Base-by-base conservation (phyloP, 2,113 vertebrate genomes). In the Corynorhinus townsendii region DNA sequence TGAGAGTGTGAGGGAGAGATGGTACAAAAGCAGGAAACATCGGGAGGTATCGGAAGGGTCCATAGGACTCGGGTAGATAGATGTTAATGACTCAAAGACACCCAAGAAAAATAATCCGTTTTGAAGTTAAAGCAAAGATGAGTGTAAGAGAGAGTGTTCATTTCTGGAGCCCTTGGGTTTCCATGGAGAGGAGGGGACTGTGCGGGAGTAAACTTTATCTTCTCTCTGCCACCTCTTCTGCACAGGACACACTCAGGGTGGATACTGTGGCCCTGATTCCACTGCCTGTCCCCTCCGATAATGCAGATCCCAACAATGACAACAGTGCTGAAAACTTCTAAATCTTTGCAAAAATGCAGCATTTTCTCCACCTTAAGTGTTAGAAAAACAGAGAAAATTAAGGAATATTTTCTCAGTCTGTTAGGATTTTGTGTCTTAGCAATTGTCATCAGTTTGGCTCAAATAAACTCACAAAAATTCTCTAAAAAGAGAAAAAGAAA, bases 91-190 rank as follows among this genome's bases (percentile, higher is more conserved):
- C 26, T 47, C 19, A 16, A 0, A 24, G 4, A 30, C 22, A 47
- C 26, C n/a, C 40, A 91, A 72, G 56, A 77, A 26, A 72, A 89
- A 66, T 1, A 10, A 1, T n/a, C n/a, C 6, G 20, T 66, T 85
- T 35, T 89, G 82, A 83, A 47, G 38, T 71, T 20, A 92, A 49
- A 30, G 56, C 0, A 1, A 52, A 81, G 1, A 14, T 24, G 52
- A 12, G 11, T 2, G 0, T 20, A 47, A 77, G 40, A 11, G 2
- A 49, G 5, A 4, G 9, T 20, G 17, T 5, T 19, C 24, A 12
- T 69, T 38, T 47, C 72, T 82, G 14, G 1, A 68, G 56, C 69
- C 11, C 56, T 86, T 7, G 2, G 52, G 40, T 71, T 73, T 79
- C 47, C 47, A 22, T 4, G 22, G 20, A 38, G 17, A 66, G 17